phyloP scores from a whole-genome alignment of 2,113 vertebrate genomes.

The Sphyrna mokarran region DNA sequence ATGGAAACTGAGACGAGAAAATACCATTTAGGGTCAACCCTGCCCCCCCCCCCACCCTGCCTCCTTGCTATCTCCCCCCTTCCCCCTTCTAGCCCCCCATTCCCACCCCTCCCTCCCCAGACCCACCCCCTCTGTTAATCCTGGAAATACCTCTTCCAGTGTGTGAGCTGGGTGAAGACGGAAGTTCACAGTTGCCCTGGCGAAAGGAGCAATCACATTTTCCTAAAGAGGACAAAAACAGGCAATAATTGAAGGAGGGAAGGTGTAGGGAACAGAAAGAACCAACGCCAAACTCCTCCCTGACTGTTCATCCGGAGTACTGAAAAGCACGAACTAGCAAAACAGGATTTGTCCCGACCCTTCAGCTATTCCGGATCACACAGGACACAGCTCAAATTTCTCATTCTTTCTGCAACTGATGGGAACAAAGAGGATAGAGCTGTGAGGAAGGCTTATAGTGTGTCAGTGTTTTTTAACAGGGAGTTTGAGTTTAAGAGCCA shows the following conservation, averaged over 20 bases:
- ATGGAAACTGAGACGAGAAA: neutral
- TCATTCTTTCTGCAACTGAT: neutral
- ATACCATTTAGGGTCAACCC: neutral
- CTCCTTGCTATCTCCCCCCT: too few relatives aligned
- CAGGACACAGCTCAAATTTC: neutral
- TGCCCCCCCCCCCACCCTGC: too few relatives aligned
- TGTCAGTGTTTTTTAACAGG: too few relatives aligned
- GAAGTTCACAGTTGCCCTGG: conserved; percentile 74
- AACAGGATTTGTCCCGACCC: neutral
- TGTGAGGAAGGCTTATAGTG: too few relatives aligned
- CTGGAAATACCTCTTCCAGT: conserved; percentile 63
- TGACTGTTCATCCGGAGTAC: too few relatives aligned
- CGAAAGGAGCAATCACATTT: conserved; percentile 73
- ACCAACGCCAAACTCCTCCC: neutral
- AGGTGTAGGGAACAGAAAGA: neutral
- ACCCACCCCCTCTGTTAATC: neutral
- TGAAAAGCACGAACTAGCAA: neutral
- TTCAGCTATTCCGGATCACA: neutral
- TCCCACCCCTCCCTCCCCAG: too few relatives aligned
- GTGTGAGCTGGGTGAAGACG: conserved; percentile 81
- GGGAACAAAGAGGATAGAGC: neutral
- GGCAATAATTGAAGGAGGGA: neutral
- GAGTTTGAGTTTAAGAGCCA: too few relatives aligned
- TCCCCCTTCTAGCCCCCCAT: too few relatives aligned
- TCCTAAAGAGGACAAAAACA: conserved; percentile 50